Evolutionary conservation across 2,113 vertebrate genomes (phyloP).

Genomic region (Uria aalge): DNA sequence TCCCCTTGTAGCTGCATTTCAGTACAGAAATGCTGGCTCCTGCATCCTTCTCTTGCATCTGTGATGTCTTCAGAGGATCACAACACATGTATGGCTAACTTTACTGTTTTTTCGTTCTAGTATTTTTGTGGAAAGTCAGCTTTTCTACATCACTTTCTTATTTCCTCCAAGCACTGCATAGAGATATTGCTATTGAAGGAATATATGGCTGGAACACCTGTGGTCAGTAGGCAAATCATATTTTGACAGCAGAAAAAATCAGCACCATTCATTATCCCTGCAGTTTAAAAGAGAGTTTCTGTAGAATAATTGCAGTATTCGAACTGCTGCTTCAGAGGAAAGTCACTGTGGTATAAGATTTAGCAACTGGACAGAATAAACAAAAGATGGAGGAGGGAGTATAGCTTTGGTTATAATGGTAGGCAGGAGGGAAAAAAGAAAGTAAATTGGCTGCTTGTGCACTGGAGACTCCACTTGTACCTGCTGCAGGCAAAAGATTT

Average conservation of each 20-base stretch:
- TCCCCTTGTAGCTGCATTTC: neutral
- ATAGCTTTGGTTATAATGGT: neutral
- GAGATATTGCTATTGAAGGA: neutral
- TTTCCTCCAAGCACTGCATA: neutral
- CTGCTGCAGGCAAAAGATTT: neutral
- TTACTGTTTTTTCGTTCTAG: neutral
- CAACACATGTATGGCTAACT: neutral
- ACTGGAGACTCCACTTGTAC: neutral
- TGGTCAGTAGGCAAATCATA: slow-evolving; percentile 39
- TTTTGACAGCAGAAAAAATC: neutral
- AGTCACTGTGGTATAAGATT: neutral
- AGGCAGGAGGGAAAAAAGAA: neutral
- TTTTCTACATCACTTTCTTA: neutral
- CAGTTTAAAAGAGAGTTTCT: slow-evolving; percentile 22
- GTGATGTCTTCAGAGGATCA: neutral
- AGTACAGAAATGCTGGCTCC: neutral
- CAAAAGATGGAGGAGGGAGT: neutral
- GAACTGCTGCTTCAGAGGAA: neutral
- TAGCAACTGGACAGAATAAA: slow-evolving; percentile 12
- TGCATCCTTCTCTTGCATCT: neutral
- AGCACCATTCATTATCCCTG: slow-evolving; percentile 43
- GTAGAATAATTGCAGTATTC: slow-evolving; percentile 38
- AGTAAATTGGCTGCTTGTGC: neutral
- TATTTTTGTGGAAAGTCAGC: neutral
- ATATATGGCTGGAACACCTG: neutral